Conservation (phyloP, 2,888 invertebrate species). For the Cantharis rustica region DNA sequence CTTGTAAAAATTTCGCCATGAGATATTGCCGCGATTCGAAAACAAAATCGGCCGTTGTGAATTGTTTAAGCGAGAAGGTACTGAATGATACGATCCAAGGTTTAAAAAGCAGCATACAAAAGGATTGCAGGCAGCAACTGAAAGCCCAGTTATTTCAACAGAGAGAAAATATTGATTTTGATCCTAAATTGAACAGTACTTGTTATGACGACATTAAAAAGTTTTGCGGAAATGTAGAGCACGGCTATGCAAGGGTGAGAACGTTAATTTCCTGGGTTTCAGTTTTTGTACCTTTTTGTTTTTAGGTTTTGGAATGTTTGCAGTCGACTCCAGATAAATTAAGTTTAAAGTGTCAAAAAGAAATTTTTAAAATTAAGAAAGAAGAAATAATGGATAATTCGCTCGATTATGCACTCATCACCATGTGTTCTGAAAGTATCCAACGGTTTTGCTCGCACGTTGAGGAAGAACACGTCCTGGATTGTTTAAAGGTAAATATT, state of each 20-base stretch:
- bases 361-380: slow-evolving; percentile 83
- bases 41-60: slow-evolving; percentile 80
- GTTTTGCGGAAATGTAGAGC: slow-evolving; percentile 70
- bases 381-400: slow-evolving; percentile 86
- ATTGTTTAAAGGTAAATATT: slow-evolving; percentile 72
- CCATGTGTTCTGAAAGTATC: slow-evolving; percentile 85
- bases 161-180: slow-evolving; percentile 84
- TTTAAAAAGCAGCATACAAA: slow-evolving; percentile 78
- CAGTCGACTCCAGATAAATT: slow-evolving; percentile 66
- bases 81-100: slow-evolving; percentile 84
- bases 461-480: slow-evolving; percentile 70
- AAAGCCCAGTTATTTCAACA: slow-evolving; percentile 90
- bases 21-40: slow-evolving; percentile 71
- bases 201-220: slow-evolving; percentile 80
- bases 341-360: slow-evolving; percentile 73
- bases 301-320: slow-evolving; percentile 81
- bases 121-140: slow-evolving; percentile 89
- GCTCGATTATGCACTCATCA: slow-evolving; percentile 83
- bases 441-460: slow-evolving; percentile 80
- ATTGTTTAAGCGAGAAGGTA: slow-evolving; percentile 88
- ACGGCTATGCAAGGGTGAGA: slow-evolving; percentile 66
- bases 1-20: slow-evolving; percentile 82
- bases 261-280: neutral
- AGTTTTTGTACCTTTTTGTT: neutral
- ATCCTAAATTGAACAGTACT: slow-evolving; percentile 80